phyloP scores from a whole-genome alignment of 2,797 vertebrate genomes.

The Rhinophrynus dorsalis region DNA sequence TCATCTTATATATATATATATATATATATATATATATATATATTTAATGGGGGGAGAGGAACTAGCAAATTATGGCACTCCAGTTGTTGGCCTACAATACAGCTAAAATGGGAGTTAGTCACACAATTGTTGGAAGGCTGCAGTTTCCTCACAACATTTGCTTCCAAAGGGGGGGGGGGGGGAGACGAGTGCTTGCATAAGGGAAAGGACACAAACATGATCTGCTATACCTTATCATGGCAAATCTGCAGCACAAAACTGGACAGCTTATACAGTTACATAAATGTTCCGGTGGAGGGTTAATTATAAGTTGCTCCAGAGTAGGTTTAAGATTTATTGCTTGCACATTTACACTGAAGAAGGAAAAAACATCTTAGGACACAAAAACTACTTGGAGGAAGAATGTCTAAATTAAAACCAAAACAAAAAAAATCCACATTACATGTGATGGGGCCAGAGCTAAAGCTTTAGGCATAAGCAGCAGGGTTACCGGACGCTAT shows the following conservation, averaged over 20 bases:
- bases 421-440: slow-evolving; percentile 5
- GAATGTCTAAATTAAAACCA: slow-evolving; percentile 20
- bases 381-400: background rate
- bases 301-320: background rate
- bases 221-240: background rate
- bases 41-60: no score
- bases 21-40: no score
- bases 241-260: background rate
- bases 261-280: background rate
- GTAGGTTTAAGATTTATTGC: slow-evolving; percentile 1
- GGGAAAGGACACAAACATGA: no score
- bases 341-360: background rate
- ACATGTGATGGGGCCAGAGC: background rate
- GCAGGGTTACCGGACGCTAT: background rate
- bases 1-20: no score
- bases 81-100: no score
- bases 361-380: slow-evolving; percentile 3
- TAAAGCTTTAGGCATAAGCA: background rate
- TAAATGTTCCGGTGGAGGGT: background rate
- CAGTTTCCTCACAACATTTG: no score
- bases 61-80: no score
- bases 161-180: no score
- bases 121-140: no score
- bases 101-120: no score
- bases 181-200: no score